Conservation (phyloP, 1,140 invertebrate species). For the Cotesia chilonis region DNA sequence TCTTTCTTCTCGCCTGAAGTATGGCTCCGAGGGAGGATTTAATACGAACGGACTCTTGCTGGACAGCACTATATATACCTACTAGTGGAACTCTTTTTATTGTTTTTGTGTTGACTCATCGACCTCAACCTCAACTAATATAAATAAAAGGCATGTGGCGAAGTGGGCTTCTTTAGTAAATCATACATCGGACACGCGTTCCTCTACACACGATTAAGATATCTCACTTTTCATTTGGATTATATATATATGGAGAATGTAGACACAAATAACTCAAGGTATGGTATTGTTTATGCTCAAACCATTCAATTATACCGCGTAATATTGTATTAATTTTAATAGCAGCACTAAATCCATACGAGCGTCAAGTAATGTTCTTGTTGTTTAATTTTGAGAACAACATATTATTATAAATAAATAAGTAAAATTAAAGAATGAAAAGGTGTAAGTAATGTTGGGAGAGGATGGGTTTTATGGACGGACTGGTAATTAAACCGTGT, state of each 20-base stretch:
- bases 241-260: too few relatives aligned
- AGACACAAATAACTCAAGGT: conserved; percentile 1
- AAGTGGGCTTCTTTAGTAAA: conserved; percentile 11
- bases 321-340: neutral
- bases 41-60: neutral
- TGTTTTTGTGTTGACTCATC: too few relatives aligned
- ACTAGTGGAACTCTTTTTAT: too few relatives aligned
- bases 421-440: neutral
- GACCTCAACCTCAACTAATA: too few relatives aligned
- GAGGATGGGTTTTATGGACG: conserved; percentile 11
- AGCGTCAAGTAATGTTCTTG: too few relatives aligned
- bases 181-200: conserved; percentile 16
- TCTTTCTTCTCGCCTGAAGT: conserved; percentile 13
- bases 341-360: neutral
- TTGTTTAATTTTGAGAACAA: too few relatives aligned
- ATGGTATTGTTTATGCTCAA: neutral
- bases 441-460: neutral
- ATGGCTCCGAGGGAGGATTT: conserved; percentile 14
- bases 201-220: conserved; percentile 1
- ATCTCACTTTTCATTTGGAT: neutral
- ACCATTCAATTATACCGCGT: conserved; percentile 8
- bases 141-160: neutral
- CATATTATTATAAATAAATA: neutral
- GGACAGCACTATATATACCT: too few relatives aligned
- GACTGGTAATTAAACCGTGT: conserved; percentile 2